Percentiles rank a stretch among this genome's conserved stretches.
phyloP scores from a whole-genome alignment of 2,888 invertebrate genomes.

The Volucella inflata region DNA sequence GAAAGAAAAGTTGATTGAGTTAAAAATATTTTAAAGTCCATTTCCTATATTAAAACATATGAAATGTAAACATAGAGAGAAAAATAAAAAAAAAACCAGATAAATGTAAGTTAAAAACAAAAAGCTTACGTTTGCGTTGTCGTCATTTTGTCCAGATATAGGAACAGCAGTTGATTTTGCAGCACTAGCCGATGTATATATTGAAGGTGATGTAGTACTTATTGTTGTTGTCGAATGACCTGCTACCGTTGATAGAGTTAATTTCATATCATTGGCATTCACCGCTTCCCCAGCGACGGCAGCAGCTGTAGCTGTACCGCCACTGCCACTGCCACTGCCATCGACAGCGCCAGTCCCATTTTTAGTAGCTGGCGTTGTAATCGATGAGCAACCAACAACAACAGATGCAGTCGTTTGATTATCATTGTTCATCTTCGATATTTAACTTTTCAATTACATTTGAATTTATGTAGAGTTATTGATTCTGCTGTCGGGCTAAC shows the following conservation, averaged over 20 bases:
- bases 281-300: constrained; percentile 25
- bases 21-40: too few species aligned
- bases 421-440: constrained; percentile 72
- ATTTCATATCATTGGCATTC: constrained; percentile 46
- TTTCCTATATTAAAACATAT: too few species aligned
- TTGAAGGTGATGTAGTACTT: constrained; percentile 57
- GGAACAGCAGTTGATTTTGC: constrained; percentile 47
- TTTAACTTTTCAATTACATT: constrained; percentile 63
- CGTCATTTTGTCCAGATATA: constrained; percentile 48
- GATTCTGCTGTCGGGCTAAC: background rate
- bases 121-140: constrained; percentile 60
- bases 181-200: constrained; percentile 56
- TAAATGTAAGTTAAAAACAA: background rate
- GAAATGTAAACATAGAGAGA: too few species aligned
- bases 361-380: constrained; percentile 55
- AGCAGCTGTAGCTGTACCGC: background rate
- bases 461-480: constrained; percentile 43
- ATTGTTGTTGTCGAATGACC: constrained; percentile 59
- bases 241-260: constrained; percentile 39
- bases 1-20: too few species aligned
- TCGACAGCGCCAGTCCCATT: constrained; percentile 40
- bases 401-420: constrained; percentile 61
- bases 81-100: too few species aligned
- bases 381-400: constrained; percentile 68
- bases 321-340: constrained; percentile 13